Evolutionary conservation across 2,113 vertebrate genomes (phyloP).

Genomic region (Bostrychus sinensis): DNA sequence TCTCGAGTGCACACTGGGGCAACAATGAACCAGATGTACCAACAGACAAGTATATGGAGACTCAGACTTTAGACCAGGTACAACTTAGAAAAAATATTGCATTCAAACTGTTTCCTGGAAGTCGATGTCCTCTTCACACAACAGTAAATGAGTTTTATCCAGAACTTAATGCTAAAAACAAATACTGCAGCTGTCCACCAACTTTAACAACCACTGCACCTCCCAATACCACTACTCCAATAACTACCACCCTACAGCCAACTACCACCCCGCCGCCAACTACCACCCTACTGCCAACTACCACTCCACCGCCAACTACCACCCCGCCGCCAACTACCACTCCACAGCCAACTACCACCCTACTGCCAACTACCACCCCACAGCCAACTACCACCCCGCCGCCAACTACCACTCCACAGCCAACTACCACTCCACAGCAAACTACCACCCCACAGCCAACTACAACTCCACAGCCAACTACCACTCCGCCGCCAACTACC

Average conservation of each 20-base stretch:
- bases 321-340: neutral
- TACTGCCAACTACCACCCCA: no score
- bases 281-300: neutral
- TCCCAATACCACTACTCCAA: neutral
- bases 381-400: no score
- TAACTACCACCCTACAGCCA: no score
- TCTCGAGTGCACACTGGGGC: constrained; percentile 13
- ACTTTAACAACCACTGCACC: neutral
- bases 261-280: neutral
- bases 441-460: no score
- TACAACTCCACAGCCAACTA: no score
- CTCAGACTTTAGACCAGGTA: constrained; percentile 11
- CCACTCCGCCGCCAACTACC: no score
- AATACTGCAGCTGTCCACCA: neutral
- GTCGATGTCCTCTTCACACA: neutral
- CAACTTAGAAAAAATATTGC: neutral
- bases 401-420: no score
- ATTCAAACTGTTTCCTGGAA: constrained; percentile 17
- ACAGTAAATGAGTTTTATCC: constrained; percentile 24
- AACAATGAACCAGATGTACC: neutral
- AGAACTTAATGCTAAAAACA: neutral
- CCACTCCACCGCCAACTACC: neutral
- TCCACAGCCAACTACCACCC: neutral
- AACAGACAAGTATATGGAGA: neutral
- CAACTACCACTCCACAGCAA: no score